Percentiles rank a stretch among this genome's conserved stretches.
Evolutionary conservation across 2,113 vertebrate genomes (phyloP).

Genomic region (Atherinomorus stipes): DNA sequence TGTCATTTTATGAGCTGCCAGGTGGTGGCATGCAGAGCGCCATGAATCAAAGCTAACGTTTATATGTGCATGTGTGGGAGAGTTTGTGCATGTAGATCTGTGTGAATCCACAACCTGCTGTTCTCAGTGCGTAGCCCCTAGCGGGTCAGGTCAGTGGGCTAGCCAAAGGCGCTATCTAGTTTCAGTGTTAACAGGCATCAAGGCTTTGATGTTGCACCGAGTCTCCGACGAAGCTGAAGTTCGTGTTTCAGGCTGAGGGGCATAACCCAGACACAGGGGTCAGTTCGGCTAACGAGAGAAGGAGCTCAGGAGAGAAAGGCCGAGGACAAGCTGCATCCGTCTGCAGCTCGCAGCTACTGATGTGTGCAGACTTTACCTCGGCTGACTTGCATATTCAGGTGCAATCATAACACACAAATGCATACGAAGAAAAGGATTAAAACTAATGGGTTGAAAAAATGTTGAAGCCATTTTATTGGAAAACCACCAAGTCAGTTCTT

Average conservation of each 20-base stretch:
- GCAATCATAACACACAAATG: not conserved
- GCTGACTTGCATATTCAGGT: no score
- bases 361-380: not conserved
- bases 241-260: conserved; percentile 61
- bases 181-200: conserved; percentile 58
- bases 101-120: conserved; percentile 42
- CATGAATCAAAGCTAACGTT: conserved; percentile 43
- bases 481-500: not conserved
- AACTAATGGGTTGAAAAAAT: conserved; percentile 6
- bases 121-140: conserved; percentile 43
- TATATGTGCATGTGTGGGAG: conserved; percentile 24
- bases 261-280: conserved; percentile 52
- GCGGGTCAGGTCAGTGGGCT: conserved; percentile 44
- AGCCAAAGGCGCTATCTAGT: conserved; percentile 63
- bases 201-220: conserved; percentile 64
- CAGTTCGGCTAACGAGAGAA: conserved; percentile 26
- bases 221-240: conserved; percentile 13
- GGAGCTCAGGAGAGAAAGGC: not conserved
- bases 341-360: conserved; percentile 37
- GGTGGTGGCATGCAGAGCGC: conserved; percentile 28
- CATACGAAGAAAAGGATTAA: not conserved
- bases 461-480: not conserved
- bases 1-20: conserved; percentile 47
- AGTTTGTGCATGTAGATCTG: conserved; percentile 23
- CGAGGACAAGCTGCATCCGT: conserved; percentile 41